Base-by-base conservation (phyloP, 1,140 invertebrate genomes). In the Drosophila repleta region DNA sequence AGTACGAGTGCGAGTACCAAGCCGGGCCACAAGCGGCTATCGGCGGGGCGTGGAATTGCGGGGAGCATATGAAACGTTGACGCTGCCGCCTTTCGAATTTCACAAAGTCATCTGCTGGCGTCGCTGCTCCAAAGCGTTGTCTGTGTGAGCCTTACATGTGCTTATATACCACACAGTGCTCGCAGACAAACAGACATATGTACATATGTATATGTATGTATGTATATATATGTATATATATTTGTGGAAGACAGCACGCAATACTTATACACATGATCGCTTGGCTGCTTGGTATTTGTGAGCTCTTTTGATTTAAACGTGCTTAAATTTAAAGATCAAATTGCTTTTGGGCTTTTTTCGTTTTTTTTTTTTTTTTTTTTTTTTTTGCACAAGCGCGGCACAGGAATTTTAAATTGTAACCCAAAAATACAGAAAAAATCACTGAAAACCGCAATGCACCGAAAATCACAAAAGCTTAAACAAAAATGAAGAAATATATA, bases 281-380 rank as follows among this genome's bases (percentile, higher is more conserved):
- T 37, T 24, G 18, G 29, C 17, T 35, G 20, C 8, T 8, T 64
- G 53, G 74, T 74, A 53, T 62, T 52, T 67, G 55, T 76, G 74
- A 75, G 82, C 82, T 87, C 82, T 88, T 87, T 82, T 82, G 79
- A 79, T 88, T 82, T 87, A 88, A 87, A 87, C 82, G 82, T 87
- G 82, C 83, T 87, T 87, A 87, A 87, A 87, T 87, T 87, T 87
- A 87, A 87, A 87, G 82, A 87, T 87, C 82, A 81, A 87, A 87
- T 87, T 87, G 82, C 82, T 80, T 79, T 71, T 70, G 56, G 48
- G 63, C 43, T 71, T 66, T 64, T 35, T 35, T 35, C 32, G 10
- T 35, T 29, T 29, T 29, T 29, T 29, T 8, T 35, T 35, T 35
- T 35, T 7, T 10, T 32, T 8, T 10, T 68, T 49, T 15, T 6